phyloP scores from a whole-genome alignment of 2,888 invertebrate species.

The Diaperis boleti region DNA sequence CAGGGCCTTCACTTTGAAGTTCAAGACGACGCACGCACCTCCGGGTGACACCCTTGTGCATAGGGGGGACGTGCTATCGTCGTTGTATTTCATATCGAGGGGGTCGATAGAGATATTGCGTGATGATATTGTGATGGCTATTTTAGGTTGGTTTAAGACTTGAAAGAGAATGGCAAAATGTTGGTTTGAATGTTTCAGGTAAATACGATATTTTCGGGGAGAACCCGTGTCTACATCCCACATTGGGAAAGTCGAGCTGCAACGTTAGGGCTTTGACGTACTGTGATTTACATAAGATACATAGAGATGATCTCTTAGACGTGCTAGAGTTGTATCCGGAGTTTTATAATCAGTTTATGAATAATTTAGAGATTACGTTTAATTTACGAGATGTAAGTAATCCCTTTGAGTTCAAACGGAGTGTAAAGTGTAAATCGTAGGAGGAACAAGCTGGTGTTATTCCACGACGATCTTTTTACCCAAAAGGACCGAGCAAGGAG shows the following conservation, averaged over 20 bases:
- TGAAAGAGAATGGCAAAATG: no score
- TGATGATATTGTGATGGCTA: constrained; percentile 97
- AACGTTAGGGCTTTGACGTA: constrained; percentile 97
- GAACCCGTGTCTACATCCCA: constrained; percentile 91
- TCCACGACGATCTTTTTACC: constrained; percentile 62
- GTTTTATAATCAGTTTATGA: constrained; percentile 92
- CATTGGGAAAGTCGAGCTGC: constrained; percentile 96
- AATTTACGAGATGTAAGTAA: constrained; percentile 95
- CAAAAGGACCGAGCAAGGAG: constrained; percentile 65
- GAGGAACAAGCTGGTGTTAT: constrained; percentile 73
- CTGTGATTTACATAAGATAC: constrained; percentile 98
- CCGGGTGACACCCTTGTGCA: constrained; percentile 97
- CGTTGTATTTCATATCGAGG: constrained; percentile 95
- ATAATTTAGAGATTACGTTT: constrained; percentile 95
- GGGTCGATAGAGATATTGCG: constrained; percentile 98
- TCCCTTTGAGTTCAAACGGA: not conserved
- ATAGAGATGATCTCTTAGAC: constrained; percentile 95
- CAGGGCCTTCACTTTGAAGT: constrained; percentile 94
- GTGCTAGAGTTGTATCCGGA: constrained; percentile 98
- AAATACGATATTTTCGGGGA: constrained; percentile 99
- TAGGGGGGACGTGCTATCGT: constrained; percentile 94
- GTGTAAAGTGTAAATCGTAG: constrained; percentile 55
- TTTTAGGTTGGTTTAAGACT: constrained; percentile 89
- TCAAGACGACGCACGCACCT: constrained; percentile 97
- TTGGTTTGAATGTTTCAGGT: constrained; percentile 75